phyloP scores from a whole-genome alignment of 1,140 invertebrate species.

The Philotrypesis tridentata region DNA sequence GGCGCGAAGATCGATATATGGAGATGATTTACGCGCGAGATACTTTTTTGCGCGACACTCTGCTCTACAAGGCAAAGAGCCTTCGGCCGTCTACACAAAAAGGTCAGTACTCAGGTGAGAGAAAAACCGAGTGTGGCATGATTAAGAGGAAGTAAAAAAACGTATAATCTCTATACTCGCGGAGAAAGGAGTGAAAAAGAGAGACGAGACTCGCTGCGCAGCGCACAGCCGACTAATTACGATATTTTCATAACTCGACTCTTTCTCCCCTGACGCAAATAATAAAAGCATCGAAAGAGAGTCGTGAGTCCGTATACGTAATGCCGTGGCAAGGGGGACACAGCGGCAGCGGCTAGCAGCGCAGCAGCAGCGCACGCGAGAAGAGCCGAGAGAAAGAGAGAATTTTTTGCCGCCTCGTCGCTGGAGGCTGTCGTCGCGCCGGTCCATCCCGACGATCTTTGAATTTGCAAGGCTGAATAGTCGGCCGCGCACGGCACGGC shows the following conservation, averaged over 20 bases:
- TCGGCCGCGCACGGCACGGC: too few relatives aligned
- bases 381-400: not conserved
- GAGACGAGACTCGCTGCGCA: too few relatives aligned
- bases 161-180: not conserved
- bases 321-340: not conserved
- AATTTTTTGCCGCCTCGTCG: not conserved
- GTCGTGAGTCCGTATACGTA: not conserved
- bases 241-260: slow-evolving; percentile 33
- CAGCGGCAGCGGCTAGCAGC: not conserved
- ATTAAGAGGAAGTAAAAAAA: too few relatives aligned
- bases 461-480: slow-evolving; percentile 34
- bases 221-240: slow-evolving; percentile 14
- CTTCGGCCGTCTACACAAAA: too few relatives aligned
- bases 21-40: slow-evolving; percentile 4
- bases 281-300: not conserved
- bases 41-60: too few relatives aligned
- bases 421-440: slow-evolving; percentile 2
- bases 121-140: too few relatives aligned
- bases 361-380: not conserved
- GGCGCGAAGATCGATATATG: not conserved
- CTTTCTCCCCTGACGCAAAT: not conserved
- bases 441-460: not conserved
- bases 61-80: too few relatives aligned
- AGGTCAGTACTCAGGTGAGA: too few relatives aligned
- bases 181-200: not conserved